Evolutionary conservation across 2,113 vertebrate genomes (phyloP), one percentile per base, ranked within the genome.

Genomic region (Delphinus delphis): DNA sequence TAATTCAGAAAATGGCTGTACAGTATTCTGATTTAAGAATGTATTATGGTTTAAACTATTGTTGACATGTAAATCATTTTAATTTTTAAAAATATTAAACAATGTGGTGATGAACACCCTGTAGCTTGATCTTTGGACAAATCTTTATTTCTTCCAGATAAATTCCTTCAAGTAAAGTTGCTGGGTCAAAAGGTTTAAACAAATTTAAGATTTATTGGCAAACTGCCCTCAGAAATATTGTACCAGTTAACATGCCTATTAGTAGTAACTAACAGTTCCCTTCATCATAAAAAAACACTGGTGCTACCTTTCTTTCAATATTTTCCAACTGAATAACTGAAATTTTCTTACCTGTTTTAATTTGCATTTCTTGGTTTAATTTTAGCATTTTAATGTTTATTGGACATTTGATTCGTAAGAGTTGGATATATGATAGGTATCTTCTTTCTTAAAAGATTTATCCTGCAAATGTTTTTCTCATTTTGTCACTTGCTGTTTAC

Each of bases 331-430:
- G 53, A 50, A 41, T 63, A 77, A 23, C 18, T 36, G 26, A 68
- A 76, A 58, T 50, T 65, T 94, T 71, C 60, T 13, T 65, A 58
- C 20, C 31, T 41, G 50, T 62, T 90, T 73, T 50, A 90, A 74
- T 90, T 31, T 81, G 31, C 12, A 74, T 77, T 91, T 91, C 65
- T 87, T 87, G 14, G 7, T 88, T 88, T 83, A 63, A 71, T 77
- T 80, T 90, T 82, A 82, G n/a, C 68, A 88, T 63, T 90, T 89
- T 63, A 94, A 80, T 90, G 23, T 90, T 93, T 86, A 33, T 55
- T 62, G 23, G 41, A 8, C n/a, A 76, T 81, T 81, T 82, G 31
- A 53, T 73, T 81, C 93, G 21, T 76, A 44, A 76, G 58, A 92
- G 26, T 74, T 86, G n/a, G 6, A 65, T 55, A 67, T 58, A 28